Conservation (phyloP, 2,113 vertebrate species). For the Bettongia penicillata region DNA sequence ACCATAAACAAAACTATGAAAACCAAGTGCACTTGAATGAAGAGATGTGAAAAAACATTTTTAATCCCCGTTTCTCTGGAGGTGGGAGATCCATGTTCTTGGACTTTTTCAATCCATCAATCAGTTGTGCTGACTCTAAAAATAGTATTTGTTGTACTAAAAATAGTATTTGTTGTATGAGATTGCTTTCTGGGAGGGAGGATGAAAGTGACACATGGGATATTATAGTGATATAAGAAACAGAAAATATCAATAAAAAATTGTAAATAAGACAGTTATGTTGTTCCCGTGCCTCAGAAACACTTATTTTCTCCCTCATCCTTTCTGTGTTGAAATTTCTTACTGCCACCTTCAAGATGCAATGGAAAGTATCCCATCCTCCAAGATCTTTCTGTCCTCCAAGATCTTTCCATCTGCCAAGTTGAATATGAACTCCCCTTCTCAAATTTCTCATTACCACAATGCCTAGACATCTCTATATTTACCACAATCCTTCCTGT, state of each 20-base stretch:
- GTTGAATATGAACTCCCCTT: background rate
- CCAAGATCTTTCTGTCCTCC: background rate
- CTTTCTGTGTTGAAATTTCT: background rate
- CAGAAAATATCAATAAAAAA: too few relatives aligned
- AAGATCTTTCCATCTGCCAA: background rate
- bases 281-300: background rate
- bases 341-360: background rate
- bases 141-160: background rate
- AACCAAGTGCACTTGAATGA: too few relatives aligned
- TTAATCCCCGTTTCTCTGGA: too few relatives aligned
- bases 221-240: background rate
- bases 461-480: too few relatives aligned
- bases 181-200: background rate
- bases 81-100: too few relatives aligned
- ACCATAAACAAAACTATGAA: too few relatives aligned
- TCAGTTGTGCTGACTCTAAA: background rate
- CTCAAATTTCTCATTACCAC: too few relatives aligned
- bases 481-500: background rate
- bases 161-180: background rate
- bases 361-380: background rate
- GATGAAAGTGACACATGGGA: background rate
- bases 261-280: background rate
- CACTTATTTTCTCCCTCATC: background rate
- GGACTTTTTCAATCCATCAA: background rate
- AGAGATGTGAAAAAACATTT: too few relatives aligned